Evolutionary conservation across 1,140 invertebrate genomes (phyloP), one percentile per base, ranked within the genome.

Genomic region (Eriosoma lanigerum): DNA sequence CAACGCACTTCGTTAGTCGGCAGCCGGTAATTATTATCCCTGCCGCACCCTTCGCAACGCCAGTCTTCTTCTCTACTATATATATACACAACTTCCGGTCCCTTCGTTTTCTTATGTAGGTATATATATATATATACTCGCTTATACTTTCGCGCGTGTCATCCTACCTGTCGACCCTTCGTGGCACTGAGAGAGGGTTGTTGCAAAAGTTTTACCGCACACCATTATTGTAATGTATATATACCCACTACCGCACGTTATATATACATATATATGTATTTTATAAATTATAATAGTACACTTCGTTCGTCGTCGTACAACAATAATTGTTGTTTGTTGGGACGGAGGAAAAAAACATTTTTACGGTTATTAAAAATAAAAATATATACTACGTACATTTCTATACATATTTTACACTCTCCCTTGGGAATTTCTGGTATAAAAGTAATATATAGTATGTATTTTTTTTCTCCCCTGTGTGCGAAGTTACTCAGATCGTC

Each of bases 21-120:
- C 52, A 58, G 72, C 52, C 72, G 72, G 75, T 78, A 78, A 78
- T 78, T 78, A 78, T 78, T 78, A 62, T 78, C 56, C 19, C 44
- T 56, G 2, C 32, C 54, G 8, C 21, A 21, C 38, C 66, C 21
- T 68, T 60, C 52, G 15, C n/a, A 6, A 17, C 54, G 13, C 26
- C 12, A 48, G 46, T 54, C 26, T 73, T 54, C 26, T 5, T 44
- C 21, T 8, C 32, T 62, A 62, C 29, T 21, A 46, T 24, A 32
- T 46, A 68, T 38, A 64, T 46, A 46, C 24, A 46, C 46, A 17
- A 46, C 44, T 68, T 68, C 66, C 66, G 66, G 44, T 48, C 38
- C 21, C 32, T 38, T 38, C 66, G 21, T 68, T 68, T 68, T 48
- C 66, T 68, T 68, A 68, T 46, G 12, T 24, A n/a, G n/a, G n/a